Base-by-base conservation (phyloP, 35 echinoderm and acorn worm species). In the Eucidaris tribuloides region DNA sequence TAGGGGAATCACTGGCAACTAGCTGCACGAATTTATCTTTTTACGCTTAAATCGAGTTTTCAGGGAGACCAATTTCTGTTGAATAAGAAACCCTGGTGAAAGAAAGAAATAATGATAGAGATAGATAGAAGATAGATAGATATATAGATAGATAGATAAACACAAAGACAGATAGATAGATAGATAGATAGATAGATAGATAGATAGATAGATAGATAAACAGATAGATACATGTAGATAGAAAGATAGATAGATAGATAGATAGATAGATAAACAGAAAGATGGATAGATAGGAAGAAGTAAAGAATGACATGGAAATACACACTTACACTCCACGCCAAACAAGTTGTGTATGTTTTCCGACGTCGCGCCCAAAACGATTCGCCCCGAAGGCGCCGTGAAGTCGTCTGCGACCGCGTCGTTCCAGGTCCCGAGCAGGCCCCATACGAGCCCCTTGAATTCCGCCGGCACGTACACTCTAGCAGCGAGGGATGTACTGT, bases 341-440 rank as follows among this genome's bases (percentile, higher is more conserved):
- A 72, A 91, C 20, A 41, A 65, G 0, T 85, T 7, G 58, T 84
- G 82, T 3, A 84, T 34, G 5, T 63, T 42, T 29, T 54, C 18
- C 25, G 43, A 58, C 38, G 65, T 63, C 24, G 5, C 22, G 6
- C 62, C 4, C 30, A 46, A 28, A 20, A 80, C 76, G 20, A 42
- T 42, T 4, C 45, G 46, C 42, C 84, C 65, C 7, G 36, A 45
- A 18, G 90, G 62, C 29, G 83, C 35, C 13, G 58, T 82, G 23
- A 93, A 63, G 35, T 98, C 95, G 45, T 98, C 91, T 31, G 34
- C 34, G 1, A 33, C 58, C 39, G 89, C 61, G 22, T 89, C 79
- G 55, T 92, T 92, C 95, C 95, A 98, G 3, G 86, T 93, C 2
- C 95, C 95, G 19, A 98, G 62, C 5, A 98, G 86, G n/a, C 95